Conservation (phyloP, 2,797 vertebrate species). For the Gymnothorax javanicus region DNA sequence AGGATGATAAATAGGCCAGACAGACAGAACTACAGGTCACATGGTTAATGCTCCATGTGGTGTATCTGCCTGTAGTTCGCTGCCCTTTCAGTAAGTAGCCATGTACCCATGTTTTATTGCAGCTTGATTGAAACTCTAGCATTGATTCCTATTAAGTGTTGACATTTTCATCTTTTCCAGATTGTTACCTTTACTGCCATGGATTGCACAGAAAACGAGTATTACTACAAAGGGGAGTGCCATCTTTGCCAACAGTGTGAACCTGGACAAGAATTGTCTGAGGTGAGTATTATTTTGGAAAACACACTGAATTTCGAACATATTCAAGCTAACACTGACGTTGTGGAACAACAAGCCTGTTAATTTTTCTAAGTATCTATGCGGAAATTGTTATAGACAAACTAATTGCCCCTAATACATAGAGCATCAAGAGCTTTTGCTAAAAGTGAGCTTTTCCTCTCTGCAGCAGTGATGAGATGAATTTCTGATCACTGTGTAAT, state of each 20-base stretch:
- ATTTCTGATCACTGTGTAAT: conserved; percentile 1
- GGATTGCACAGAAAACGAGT: conserved; percentile 31
- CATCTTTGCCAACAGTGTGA: conserved; percentile 24
- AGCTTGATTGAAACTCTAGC: too few species aligned
- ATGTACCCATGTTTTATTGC: neutral
- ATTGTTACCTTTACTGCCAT: conserved; percentile 1
- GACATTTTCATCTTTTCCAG: neutral
- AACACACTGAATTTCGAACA: neutral
- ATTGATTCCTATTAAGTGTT: neutral
- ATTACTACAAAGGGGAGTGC: conserved; percentile 20
- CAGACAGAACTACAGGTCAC: neutral
- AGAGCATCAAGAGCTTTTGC: neutral
- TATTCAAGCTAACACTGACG: neutral
- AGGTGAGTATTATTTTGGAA: conserved; percentile 15
- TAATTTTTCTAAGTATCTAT: neutral
- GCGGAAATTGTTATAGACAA: neutral
- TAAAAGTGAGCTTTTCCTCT: neutral
- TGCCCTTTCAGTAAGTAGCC: neutral
- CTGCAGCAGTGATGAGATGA: neutral
- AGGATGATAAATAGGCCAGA: neutral
- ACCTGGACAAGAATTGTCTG: conserved; percentile 28
- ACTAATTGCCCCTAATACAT: neutral
- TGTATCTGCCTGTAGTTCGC: neutral
- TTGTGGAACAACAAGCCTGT: neutral
- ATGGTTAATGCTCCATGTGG: neutral